Conservation (phyloP, 2,888 invertebrate genomes). For the Ceratothoa steindachneri region DNA sequence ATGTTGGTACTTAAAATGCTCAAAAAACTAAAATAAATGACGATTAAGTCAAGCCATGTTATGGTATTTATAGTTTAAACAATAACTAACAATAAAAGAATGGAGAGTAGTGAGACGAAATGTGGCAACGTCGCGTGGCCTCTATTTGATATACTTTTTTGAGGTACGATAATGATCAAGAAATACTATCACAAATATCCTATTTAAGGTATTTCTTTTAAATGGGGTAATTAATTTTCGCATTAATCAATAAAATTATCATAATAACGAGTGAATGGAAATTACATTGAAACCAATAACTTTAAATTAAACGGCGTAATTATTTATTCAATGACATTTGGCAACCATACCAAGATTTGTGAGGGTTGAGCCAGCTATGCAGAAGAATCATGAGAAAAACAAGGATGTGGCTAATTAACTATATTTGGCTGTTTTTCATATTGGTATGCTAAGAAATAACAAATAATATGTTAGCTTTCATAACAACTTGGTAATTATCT, state of each 20-base stretch:
- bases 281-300: background rate
- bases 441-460: background rate
- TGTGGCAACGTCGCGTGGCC: background rate
- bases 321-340: background rate
- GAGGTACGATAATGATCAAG: background rate
- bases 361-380: background rate
- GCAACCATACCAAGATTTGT: background rate
- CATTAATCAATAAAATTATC: too few relatives aligned
- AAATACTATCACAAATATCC: background rate
- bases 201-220: background rate
- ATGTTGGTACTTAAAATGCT: too few relatives aligned
- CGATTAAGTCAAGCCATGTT: too few relatives aligned
- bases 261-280: background rate
- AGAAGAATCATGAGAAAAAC: background rate
- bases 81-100: background rate
- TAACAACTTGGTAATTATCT: too few relatives aligned
- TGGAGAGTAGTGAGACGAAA: background rate
- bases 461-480: too few relatives aligned
- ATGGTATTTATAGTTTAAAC: background rate
- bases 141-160: background rate
- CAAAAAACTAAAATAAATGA: too few relatives aligned
- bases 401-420: background rate
- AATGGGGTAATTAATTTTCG: background rate
- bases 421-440: background rate
- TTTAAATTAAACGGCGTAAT: background rate